Evolutionary conservation across 2,888 invertebrate genomes (phyloP), one percentile per base, ranked within the genome.

Genomic region (Psylliodes chrysocephalus): DNA sequence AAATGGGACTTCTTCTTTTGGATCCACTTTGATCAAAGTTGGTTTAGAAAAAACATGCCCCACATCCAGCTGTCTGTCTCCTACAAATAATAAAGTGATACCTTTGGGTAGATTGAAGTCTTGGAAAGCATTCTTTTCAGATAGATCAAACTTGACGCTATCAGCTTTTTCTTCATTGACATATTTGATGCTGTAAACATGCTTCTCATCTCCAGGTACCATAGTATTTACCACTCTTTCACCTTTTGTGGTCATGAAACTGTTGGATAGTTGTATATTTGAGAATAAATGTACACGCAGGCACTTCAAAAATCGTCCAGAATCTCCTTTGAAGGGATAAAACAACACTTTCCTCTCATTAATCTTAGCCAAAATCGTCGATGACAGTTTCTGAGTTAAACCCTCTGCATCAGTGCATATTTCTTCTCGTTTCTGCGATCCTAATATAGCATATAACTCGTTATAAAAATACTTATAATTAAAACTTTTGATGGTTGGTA

Each of bases 381-480:
- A 63, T 3, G 68, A 60, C 4, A 78, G 60, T 61, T 75, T 75
- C 10, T 73, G 71, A 4, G 67, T 46, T 17, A 78, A 61, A 19
- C 77, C 76, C 35, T 75, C 74, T 44, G 67, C 71, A 60, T 77
- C 76, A 42, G 71, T 64, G 22, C 75, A 75, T 15, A 75, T 63
- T 63, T 69, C 70, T 40, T 77, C 73, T 8, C 40, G 25, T 4
- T 14, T 44, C 8, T 67, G 64, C 4, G 51, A 49, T 28, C 64
- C 60, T 17, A 73, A 62, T 14, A 73, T 56, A 18, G 73, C 66
- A 47, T 75, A 75, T n/a, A 79, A 56, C 53, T 79, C 79, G 63
- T 77, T 73, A 51, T 77, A 79, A 68, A 79, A 79, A 4, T 65
- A 55, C 1, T 63, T 68, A 49, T 74, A 77, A 56, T 77, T 66